phyloP scores from a whole-genome alignment of 2,797 vertebrate species.

The Pangasius krempfi region DNA sequence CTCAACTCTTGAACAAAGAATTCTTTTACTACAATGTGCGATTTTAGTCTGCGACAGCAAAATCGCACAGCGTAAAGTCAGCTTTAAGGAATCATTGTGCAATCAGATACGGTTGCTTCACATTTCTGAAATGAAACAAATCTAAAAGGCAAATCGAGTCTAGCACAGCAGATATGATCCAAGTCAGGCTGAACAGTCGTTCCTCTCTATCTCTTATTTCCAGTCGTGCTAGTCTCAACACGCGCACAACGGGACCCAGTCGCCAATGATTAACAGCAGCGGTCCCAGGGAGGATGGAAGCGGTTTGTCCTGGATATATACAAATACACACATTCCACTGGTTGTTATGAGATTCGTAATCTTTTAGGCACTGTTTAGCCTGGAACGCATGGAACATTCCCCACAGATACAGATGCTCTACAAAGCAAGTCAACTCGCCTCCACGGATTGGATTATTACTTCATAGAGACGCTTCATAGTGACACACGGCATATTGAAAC shows the following conservation, averaged over 20 bases:
- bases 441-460: neutral
- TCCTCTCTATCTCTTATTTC: conserved; percentile 45
- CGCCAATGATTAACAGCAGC: conserved; percentile 25
- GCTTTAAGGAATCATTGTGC: neutral
- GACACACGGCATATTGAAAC: neutral
- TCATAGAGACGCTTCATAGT: neutral
- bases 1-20: neutral
- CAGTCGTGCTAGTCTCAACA: conserved; percentile 43
- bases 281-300: conserved; percentile 17
- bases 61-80: neutral
- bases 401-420: neutral
- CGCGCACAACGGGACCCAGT: conserved; percentile 33
- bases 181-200: neutral
- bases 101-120: neutral
- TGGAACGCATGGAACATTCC: conserved; percentile 9
- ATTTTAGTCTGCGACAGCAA: neutral
- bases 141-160: conserved; percentile 16
- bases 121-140: conserved; percentile 12
- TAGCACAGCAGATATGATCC: conserved; percentile 34
- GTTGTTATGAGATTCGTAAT: conserved; percentile 22
- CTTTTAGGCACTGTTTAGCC: conserved; percentile 19
- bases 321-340: conserved; percentile 41
- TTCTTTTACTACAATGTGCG: neutral
- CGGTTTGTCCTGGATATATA: conserved; percentile 25
- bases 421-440: neutral